A percentile compares a stretch with the other conserved stretches of the same genome.
Conservation (phyloP, 2,797 vertebrate genomes). For the Hephaestus fuliginosus region DNA sequence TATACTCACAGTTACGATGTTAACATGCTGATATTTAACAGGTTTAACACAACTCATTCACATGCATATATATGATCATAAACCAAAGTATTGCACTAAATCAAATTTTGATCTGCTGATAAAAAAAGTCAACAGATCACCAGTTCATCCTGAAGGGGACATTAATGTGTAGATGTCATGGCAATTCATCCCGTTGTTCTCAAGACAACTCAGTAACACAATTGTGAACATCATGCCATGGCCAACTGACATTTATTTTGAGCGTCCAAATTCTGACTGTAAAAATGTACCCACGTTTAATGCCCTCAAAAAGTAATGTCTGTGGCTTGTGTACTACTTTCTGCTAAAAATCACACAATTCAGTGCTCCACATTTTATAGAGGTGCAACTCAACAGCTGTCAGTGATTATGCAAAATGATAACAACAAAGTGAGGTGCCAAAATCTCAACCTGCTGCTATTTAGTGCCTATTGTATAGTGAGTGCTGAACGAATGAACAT, state of each 20-base stretch:
- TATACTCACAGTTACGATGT: background rate
- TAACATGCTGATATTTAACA: slow-evolving; percentile 3
- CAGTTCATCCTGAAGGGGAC: background rate
- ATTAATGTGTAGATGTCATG: background rate
- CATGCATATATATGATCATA: background rate
- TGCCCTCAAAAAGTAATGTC: background rate
- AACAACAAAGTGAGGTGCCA: background rate
- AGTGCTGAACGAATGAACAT: background rate
- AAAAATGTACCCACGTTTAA: background rate
- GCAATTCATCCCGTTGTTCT: background rate
- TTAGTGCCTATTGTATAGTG: background rate
- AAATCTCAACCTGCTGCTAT: background rate
- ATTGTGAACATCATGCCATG: background rate
- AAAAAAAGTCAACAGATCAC: background rate
- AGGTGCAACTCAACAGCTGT: background rate
- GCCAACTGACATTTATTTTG: background rate
- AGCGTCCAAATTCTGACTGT: background rate
- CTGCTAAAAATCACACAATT: background rate
- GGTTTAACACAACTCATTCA: background rate
- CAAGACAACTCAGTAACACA: too few relatives aligned
- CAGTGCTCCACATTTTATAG: background rate
- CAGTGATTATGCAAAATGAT: background rate
- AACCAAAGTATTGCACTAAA: background rate
- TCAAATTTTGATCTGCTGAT: background rate
- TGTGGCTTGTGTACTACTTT: background rate